These are phyloP conservation scores for Hyla sarda DNA, from an alignment of 2,113 vertebrate genomes.

Conservation along the genomic window DNA sequence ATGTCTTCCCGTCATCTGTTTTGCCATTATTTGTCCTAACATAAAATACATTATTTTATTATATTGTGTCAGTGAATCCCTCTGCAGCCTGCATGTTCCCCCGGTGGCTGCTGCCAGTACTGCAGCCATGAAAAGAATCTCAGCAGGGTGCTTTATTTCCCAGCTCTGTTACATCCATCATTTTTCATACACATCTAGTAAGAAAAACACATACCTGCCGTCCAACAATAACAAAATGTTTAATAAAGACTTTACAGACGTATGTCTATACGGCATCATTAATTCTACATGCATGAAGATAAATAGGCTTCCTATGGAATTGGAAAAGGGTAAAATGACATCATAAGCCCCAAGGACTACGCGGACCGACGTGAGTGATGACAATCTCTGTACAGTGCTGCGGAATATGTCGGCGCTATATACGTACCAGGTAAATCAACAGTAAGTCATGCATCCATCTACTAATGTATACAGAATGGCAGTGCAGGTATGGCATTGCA, in stretches of 20 bases:
- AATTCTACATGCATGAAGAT: neutral
- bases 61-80: neutral
- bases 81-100: slow-evolving; percentile 30
- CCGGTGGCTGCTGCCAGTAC: slow-evolving; percentile 36
- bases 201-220: neutral
- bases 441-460: neutral
- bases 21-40: neutral
- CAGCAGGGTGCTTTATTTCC: slow-evolving; percentile 36
- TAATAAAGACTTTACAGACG: neutral
- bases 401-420: neutral
- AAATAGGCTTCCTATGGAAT: neutral
- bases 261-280: neutral
- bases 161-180: slow-evolving; percentile 18
- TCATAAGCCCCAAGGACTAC: neutral
- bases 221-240: neutral
- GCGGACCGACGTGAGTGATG: neutral
- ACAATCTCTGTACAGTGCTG: neutral
- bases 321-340: neutral
- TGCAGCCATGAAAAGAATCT: slow-evolving; percentile 19
- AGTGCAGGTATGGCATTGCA: neutral
- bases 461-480: no score
- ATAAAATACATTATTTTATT: slow-evolving; percentile 4
- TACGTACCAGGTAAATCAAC: neutral
- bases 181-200: neutral
- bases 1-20: neutral